Evolutionary conservation across 2,797 vertebrate genomes (phyloP), one percentile per base, ranked within the genome.

Genomic region (Sebastes itinus): DNA sequence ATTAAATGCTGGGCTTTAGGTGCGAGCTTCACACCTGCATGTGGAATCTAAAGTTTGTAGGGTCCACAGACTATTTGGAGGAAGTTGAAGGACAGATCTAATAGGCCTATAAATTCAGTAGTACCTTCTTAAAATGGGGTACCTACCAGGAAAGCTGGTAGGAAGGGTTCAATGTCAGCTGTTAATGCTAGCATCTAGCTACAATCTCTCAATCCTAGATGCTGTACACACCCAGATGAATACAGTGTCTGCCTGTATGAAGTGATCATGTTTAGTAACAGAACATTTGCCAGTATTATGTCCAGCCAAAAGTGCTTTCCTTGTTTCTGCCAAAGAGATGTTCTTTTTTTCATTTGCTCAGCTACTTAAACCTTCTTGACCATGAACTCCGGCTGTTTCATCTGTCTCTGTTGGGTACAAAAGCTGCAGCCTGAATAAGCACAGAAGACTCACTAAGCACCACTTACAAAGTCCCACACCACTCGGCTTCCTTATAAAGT

Each of bases 281-380:
- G 23, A 76, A 83, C 66, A 82, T 88, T 83, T 68, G 59, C 55
- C 82, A 87, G 81, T 83, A 23, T 83, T 78, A 72, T 83, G 66
- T 85, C 30, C 9, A 49, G 81, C 91, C 92, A 85, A 80, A 93
- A 92, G 90, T 92, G 93, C 86, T 94, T 90, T 90, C 66, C 55
- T 90, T 85, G 72, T 89, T 84, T 90, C 61, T 89, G 89, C 93
- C 92, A 94, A 94, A 92, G 90, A 91, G 27, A 72, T 85, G 59
- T 90, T 76, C 27, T 38, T 38, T 84, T 88, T 88, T 90, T 89
- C 1, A 28, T 89, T 82, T 72, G 82, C 75, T 90, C 58, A 54
- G 54, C 78, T 64, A 46, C 77, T 80, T 72, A 77, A 88, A 90
- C 61, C 28, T 55, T 77, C 54, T 83, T 74, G 61, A 75, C 65